Conservation (phyloP, 2,888 invertebrate genomes). For the Eupithecia insigniata region DNA sequence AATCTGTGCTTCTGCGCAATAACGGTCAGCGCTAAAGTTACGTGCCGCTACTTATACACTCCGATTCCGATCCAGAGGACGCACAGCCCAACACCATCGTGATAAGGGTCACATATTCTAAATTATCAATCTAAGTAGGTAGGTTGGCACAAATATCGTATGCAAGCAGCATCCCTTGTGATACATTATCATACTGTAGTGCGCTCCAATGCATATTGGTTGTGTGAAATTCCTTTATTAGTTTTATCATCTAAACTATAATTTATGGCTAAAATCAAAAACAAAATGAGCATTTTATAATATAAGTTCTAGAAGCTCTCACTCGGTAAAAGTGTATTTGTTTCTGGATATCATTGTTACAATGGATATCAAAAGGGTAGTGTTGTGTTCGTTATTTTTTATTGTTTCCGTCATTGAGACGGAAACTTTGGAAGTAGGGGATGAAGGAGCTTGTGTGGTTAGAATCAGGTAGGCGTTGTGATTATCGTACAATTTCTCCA, state of each 20-base stretch:
- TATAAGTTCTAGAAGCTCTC: background rate
- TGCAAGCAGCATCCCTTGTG: constrained; percentile 34
- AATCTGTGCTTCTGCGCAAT: too few species aligned
- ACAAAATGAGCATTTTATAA: background rate
- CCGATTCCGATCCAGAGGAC: too few species aligned
- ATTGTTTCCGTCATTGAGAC: constrained; percentile 40
- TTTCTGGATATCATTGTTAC: background rate
- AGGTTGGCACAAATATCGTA: constrained; percentile 37
- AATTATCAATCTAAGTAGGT: constrained; percentile 40
- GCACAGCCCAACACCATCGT: constrained; percentile 25
- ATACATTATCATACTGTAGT: constrained; percentile 39
- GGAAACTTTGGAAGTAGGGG: constrained; percentile 49
- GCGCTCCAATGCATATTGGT: constrained; percentile 32
- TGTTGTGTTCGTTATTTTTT: constrained; percentile 44
- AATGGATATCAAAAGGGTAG: constrained; percentile 46
- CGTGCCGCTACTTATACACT: too few species aligned
- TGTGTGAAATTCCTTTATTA: constrained; percentile 30
- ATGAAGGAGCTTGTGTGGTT: constrained; percentile 58
- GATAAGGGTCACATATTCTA: constrained; percentile 33
- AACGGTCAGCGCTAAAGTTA: too few species aligned
- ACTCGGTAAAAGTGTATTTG: background rate
- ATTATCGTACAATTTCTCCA: background rate
- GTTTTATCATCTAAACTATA: background rate
- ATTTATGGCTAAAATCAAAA: background rate
- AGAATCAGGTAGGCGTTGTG: constrained; percentile 51